Conservation (phyloP, 2,797 vertebrate species). For the Mionectes olivaceus region DNA sequence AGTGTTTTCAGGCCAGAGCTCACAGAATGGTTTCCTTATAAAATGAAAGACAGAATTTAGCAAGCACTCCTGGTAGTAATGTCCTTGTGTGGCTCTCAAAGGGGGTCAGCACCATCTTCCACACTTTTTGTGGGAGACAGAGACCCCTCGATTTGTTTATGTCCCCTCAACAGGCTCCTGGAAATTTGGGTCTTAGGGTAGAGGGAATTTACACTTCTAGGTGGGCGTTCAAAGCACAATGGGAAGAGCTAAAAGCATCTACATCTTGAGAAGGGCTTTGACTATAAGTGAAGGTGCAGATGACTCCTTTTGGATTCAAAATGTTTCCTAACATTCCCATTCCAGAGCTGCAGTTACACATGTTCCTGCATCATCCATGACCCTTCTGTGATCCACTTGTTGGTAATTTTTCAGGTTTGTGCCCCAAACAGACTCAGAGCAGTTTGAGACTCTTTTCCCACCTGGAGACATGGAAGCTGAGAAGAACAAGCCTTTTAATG, state of each 20-base stretch:
- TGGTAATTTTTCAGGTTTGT: background rate
- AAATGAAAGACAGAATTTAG: background rate
- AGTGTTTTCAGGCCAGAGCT: background rate
- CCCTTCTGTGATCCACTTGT: background rate
- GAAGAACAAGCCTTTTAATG: background rate
- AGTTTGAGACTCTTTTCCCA: background rate
- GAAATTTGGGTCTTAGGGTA: no score
- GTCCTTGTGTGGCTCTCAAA: background rate
- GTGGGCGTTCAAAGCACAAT: fast-evolving
- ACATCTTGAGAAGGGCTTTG: background rate
- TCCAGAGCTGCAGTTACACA: background rate
- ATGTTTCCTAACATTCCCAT: background rate
- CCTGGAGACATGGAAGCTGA: background rate
- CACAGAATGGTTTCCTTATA: background rate
- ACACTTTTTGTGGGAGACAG: background rate
- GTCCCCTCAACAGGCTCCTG: background rate
- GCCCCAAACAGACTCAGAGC: background rate
- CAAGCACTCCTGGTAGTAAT: background rate
- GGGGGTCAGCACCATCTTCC: background rate
- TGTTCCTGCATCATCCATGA: fast-evolving
- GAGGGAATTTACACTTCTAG: background rate
- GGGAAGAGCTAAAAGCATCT: background rate
- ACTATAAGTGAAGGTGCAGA: background rate
- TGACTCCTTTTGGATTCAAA: background rate
- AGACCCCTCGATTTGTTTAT: no score